Conservation (phyloP, 2,113 vertebrate genomes). For the Melanotaenia duboulayi region DNA sequence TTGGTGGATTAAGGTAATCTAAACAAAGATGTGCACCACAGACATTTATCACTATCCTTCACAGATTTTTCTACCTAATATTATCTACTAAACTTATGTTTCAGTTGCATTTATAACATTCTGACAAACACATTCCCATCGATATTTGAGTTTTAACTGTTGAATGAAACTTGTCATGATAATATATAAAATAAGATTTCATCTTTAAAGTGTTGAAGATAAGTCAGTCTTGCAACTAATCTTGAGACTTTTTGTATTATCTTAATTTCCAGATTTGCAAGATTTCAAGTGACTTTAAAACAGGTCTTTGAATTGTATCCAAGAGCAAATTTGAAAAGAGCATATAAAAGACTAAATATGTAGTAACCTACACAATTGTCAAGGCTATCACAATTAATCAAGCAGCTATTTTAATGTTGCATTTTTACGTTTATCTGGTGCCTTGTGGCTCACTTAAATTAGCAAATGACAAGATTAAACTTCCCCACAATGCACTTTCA, state of each 20-base stretch:
- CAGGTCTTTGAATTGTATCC: not conserved
- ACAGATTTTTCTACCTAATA: not conserved
- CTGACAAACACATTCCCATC: not conserved
- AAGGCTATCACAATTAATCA: not conserved
- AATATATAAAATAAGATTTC: not conserved
- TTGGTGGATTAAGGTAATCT: not conserved
- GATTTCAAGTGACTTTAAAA: not conserved
- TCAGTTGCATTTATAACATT: constrained; percentile 1
- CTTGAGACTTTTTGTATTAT: not conserved
- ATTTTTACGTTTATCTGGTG: not conserved
- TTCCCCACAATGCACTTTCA: not conserved
- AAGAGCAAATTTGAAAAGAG: not conserved
- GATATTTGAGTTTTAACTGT: not conserved
- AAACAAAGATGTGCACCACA: not conserved
- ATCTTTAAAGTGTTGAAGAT: not conserved
- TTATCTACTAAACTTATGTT: constrained; percentile 8
- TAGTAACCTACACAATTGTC: not conserved
- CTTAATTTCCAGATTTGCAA: not conserved
- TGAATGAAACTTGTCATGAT: not conserved
- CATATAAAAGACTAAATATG: not conserved
- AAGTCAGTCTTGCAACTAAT: not conserved
- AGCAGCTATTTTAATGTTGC: not conserved
- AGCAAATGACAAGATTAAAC: not conserved
- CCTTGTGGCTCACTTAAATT: not conserved
- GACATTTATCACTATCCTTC: not conserved